Evolutionary conservation across 2,797 vertebrate genomes (phyloP), one percentile per base, ranked within the genome.

Genomic region (Chrysocyon brachyurus): DNA sequence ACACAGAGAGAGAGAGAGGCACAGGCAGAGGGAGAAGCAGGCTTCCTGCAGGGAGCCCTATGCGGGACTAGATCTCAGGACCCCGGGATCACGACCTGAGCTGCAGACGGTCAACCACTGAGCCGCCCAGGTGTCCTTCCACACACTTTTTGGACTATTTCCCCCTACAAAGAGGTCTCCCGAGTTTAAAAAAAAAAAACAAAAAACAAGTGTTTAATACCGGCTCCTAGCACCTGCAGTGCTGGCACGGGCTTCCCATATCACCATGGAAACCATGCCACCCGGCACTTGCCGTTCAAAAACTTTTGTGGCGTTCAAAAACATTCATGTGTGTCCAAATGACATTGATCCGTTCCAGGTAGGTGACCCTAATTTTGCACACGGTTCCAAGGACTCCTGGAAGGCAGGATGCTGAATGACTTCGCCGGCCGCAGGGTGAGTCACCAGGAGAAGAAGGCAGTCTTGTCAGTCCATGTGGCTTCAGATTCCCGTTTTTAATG

Each of bases 181-280:
- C 14, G 10, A 54, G 33, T 90, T 79, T 26, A 56, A 78, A 73
- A 70, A 54, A 40, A 17, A 6, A 64, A 15, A 61, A 28, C 9
- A 12, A 63, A 26, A 28, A 63, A 15, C 31, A 28, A 46, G 6
- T 61, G 24, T 56, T 89, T 73, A 33, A 33, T 22, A 26, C 68
- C 87, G 54, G 36, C 52, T 85, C 92, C 87, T 22, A 66, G 19
- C 49, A 54, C 66, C 90, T 33, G 40, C n/a, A 3, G 61, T 4
- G 33, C 56, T 46, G 64, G n/a, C 90, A 36, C 26, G 36, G 54
- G 92, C 90, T 95, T 88, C 78, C 92, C 49, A 28, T 33, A 2
- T 97, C 92, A 68, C 94, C 88, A 90, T 90, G 92, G 97, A 87
- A 79, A 97, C 85, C 1, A 7, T 16, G 40, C 73, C n/a, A 2